Percentiles rank a stretch among this genome's conserved stretches.
Conservation (phyloP, 2,113 vertebrate genomes). For the Aix galericulata region DNA sequence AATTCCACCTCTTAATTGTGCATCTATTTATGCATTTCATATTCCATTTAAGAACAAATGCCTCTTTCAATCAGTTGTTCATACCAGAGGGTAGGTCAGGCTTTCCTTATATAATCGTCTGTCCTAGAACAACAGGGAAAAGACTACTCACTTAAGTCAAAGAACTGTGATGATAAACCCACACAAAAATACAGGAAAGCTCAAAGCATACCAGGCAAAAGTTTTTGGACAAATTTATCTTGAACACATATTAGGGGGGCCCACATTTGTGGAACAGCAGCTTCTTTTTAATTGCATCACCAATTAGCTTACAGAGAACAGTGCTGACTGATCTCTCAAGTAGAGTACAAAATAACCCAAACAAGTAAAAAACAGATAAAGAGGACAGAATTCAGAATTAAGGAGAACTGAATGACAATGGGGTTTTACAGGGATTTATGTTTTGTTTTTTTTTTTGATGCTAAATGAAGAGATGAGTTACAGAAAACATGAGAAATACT, state of each 20-base stretch:
- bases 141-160: neutral
- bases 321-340: neutral
- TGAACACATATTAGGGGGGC: neutral
- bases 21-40: neutral
- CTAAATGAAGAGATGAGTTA: neutral
- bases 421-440: no score
- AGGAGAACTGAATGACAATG: neutral
- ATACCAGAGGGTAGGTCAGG: neutral
- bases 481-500: neutral
- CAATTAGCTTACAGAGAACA: neutral
- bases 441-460: neutral
- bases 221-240: neutral
- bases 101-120: neutral
- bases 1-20: neutral
- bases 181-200: neutral
- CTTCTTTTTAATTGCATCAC: neutral
- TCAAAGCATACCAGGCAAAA: neutral
- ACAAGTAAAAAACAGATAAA: neutral
- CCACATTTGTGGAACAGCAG: neutral
- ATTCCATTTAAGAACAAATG: neutral
- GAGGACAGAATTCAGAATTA: neutral
- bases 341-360: neutral
- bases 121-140: neutral
- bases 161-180: neutral
- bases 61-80: neutral